phyloP scores from a whole-genome alignment of 1,140 invertebrate genomes.

The Ceratina australensis region DNA sequence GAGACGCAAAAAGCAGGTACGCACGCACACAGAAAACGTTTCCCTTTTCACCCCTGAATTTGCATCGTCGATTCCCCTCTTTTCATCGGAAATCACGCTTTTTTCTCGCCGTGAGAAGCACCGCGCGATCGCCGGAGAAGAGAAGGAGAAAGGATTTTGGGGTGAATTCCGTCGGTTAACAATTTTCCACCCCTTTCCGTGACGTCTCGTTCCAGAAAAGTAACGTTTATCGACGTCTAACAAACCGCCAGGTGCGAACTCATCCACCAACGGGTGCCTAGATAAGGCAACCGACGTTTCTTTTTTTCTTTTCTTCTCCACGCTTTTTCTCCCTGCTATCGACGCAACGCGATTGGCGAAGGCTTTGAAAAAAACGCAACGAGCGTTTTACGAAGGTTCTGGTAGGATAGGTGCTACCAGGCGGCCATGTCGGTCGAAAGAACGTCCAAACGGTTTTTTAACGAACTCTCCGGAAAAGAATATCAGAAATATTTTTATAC shows the following conservation, averaged over 20 bases:
- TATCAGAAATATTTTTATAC: slow-evolving; percentile 8
- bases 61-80: slow-evolving; percentile 63
- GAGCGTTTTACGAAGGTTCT: slow-evolving; percentile 18
- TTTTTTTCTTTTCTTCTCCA: not conserved
- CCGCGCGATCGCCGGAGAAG: not conserved
- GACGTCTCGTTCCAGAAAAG: slow-evolving; percentile 4
- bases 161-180: slow-evolving; percentile 64
- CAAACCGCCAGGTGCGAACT: slow-evolving; percentile 16
- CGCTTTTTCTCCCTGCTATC: not conserved
- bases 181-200: slow-evolving; percentile 62
- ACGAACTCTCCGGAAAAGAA: slow-evolving; percentile 5
- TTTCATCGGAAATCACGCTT: slow-evolving; percentile 61
- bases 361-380: slow-evolving; percentile 15
- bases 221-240: slow-evolving; percentile 16
- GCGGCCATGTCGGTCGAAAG: not conserved
- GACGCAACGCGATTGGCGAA: not conserved
- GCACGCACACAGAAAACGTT: slow-evolving; percentile 28
- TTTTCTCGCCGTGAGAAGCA: slow-evolving; percentile 68
- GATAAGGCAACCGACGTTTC: slow-evolving; percentile 40
- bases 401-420: slow-evolving; percentile 7
- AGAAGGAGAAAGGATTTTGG: slow-evolving; percentile 60
- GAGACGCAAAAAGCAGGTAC: slow-evolving; percentile 46
- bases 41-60: slow-evolving; percentile 62
- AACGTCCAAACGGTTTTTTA: slow-evolving; percentile 50
- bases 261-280: slow-evolving; percentile 3